These are phyloP conservation scores for Linurgus olivaceus DNA, from an alignment of 2,797 vertebrate species.

Conservation along the genomic window DNA sequence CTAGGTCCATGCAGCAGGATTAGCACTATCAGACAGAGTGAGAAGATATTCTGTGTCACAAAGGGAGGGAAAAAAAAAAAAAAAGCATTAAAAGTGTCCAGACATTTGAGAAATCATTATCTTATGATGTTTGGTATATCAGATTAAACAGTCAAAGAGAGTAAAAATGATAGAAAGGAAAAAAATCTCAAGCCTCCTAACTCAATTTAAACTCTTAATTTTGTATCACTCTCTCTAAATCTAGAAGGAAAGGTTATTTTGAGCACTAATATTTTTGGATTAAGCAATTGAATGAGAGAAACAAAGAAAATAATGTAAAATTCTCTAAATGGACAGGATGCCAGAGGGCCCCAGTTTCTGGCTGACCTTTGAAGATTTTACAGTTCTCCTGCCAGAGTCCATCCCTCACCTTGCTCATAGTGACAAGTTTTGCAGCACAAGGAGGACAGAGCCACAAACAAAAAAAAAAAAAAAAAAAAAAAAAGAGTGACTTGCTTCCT, in stretches of 20 bases:
- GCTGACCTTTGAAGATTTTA: background rate
- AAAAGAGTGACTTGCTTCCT: background rate
- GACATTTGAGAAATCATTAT: conserved; percentile 8
- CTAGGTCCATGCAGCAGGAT: background rate
- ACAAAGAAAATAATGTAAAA: background rate
- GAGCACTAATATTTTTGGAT: background rate
- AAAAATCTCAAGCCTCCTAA: background rate
- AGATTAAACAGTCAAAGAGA: background rate
- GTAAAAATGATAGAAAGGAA: background rate
- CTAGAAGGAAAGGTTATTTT: background rate
- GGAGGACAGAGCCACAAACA: background rate
- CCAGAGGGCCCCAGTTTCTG: background rate
- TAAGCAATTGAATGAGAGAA: background rate
- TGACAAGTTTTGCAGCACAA: background rate
- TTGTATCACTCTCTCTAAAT: background rate
- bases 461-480: background rate
- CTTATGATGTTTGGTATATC: background rate
- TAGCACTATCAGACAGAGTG: background rate
- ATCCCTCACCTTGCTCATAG: background rate
- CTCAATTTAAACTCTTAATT: background rate
- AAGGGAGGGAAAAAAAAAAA: background rate
- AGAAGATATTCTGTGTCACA: background rate
- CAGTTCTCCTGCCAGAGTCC: background rate
- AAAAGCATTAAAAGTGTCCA: background rate
- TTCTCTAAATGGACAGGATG: background rate